Conservation (phyloP, 2,797 vertebrate species). For the Poeciliopsis turneri region DNA sequence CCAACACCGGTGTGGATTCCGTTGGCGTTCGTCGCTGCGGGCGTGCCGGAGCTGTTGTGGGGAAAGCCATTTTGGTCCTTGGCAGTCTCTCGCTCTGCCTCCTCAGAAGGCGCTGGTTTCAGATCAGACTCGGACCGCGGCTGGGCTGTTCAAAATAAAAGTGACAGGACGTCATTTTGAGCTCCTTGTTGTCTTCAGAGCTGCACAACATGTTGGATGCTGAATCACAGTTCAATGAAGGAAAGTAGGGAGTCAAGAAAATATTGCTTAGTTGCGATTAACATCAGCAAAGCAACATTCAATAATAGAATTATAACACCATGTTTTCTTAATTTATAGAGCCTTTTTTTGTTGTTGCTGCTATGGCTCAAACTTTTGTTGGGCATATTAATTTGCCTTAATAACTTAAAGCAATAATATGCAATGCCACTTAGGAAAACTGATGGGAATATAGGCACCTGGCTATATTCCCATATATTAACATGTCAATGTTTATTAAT, state of each 20-base stretch:
- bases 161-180: constrained; percentile 23
- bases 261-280: background rate
- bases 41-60: constrained; percentile 65
- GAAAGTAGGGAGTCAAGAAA: background rate
- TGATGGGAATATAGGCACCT: no score
- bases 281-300: background rate
- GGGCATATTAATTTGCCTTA: background rate
- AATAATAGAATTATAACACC: background rate
- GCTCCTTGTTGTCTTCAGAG: constrained; percentile 7
- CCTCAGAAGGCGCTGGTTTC: constrained; percentile 76
- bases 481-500: background rate
- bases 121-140: constrained; percentile 86
- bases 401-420: background rate
- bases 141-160: constrained; percentile 83
- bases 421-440: no score
- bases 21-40: constrained; percentile 78
- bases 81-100: constrained; percentile 60
- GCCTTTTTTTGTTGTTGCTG: background rate
- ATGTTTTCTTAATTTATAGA: background rate
- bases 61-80: constrained; percentile 81
- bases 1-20: constrained; percentile 74
- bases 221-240: background rate
- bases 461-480: no score
- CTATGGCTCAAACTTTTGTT: background rate
- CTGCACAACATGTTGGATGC: background rate